phyloP scores from a whole-genome alignment of 2,888 invertebrate genomes.

The Girardia tigrina region DNA sequence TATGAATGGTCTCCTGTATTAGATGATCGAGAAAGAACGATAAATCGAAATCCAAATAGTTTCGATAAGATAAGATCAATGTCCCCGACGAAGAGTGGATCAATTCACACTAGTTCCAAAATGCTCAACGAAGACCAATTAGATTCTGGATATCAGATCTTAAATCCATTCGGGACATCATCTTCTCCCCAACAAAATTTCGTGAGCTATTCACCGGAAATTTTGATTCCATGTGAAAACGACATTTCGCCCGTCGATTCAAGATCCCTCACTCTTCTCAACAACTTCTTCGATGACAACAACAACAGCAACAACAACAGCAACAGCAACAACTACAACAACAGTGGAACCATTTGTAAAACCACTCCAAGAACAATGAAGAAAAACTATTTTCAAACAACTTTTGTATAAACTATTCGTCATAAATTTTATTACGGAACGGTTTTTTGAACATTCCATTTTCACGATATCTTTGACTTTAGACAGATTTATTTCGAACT shows the following conservation, averaged over 20 bases:
- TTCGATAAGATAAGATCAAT: not conserved
- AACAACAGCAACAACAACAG: not conserved
- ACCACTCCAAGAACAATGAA: slow-evolving; percentile 10
- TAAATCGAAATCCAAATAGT: not conserved
- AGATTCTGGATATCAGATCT: not conserved
- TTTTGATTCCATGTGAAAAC: not conserved
- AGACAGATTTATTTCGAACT: too few relatives aligned
- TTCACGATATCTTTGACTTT: too few relatives aligned
- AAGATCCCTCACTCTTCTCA: not conserved
- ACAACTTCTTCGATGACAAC: slow-evolving; percentile 6
- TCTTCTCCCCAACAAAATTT: slow-evolving; percentile 11
- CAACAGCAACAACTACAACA: not conserved
- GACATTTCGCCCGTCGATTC: not conserved
- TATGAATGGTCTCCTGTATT: not conserved
- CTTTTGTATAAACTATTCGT: not conserved
- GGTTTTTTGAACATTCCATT: too few relatives aligned
- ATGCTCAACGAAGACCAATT: slow-evolving; percentile 1
- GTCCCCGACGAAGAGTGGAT: not conserved
- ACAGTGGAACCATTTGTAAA: not conserved
- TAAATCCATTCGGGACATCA: not conserved
- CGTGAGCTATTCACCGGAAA: not conserved
- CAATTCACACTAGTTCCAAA: not conserved
- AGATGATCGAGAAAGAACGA: not conserved
- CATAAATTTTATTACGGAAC: too few relatives aligned
- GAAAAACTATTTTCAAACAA: slow-evolving; percentile 8